These are phyloP conservation scores for Archivesica marissinica DNA, from an alignment of 1,140 invertebrate species.

Conservation along the genomic window DNA sequence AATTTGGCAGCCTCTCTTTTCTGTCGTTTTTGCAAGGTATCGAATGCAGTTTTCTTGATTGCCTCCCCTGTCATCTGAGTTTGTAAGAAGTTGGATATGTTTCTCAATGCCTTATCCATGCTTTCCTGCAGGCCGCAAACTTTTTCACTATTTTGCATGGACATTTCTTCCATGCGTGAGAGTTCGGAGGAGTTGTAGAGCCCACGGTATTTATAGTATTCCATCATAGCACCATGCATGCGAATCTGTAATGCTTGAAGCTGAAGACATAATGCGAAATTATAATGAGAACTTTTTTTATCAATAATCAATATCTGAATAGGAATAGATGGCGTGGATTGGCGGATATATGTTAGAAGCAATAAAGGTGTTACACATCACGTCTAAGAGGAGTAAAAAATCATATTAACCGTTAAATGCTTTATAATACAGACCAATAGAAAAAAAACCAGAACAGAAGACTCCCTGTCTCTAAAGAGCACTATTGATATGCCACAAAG, in stretches of 20 bases:
- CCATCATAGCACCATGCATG: conserved; percentile 74
- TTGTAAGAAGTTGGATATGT: conserved; percentile 74
- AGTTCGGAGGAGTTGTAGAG: conserved; percentile 75
- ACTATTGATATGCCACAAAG: too few relatives aligned
- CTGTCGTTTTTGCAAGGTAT: conserved; percentile 60
- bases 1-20: not conserved
- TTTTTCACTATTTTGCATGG: conserved; percentile 68
- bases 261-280: conserved; percentile 64
- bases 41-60: conserved; percentile 64
- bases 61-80: conserved; percentile 71
- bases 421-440: too few relatives aligned
- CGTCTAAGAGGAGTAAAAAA: too few relatives aligned
- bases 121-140: conserved; percentile 71
- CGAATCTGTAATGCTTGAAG: conserved; percentile 74
- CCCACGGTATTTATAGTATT: conserved; percentile 77
- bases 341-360: too few relatives aligned
- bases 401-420: too few relatives aligned
- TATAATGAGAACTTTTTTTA: too few relatives aligned
- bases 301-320: too few relatives aligned
- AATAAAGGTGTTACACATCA: too few relatives aligned
- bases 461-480: too few relatives aligned
- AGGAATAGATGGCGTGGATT: too few relatives aligned
- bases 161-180: conserved; percentile 70
- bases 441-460: too few relatives aligned
- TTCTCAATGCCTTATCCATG: conserved; percentile 74